Evolutionary conservation across 2,888 invertebrate genomes (phyloP), one percentile per base, ranked within the genome.

Genomic region (Ophraella communa): DNA sequence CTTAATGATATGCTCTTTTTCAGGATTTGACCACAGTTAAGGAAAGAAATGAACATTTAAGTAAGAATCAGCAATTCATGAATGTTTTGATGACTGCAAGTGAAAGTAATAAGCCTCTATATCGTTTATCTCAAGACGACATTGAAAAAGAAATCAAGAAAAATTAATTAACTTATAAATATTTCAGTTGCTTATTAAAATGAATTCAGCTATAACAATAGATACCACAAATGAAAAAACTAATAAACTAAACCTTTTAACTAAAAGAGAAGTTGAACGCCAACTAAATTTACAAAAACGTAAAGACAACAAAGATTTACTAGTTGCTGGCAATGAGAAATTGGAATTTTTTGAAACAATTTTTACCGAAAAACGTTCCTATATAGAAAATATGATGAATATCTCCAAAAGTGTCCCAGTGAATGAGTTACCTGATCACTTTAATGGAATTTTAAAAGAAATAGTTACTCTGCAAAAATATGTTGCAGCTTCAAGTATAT

Each of bases 401-500:
- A 70, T 77, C 51, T 80, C 83, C 1, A 71, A 76, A 14, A 82
- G 84, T 59, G 76, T 87, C 65, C 83, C 89, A 74, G 79, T 81
- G 61, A 79, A 84, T 60, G 76, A 86, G 44, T 80, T 89, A 53
- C 84, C 86, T 1, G 83, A 83, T 54, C 86, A 88, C 72, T 92
- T 93, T 74, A 88, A 89, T 66, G 86, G 85, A 52, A 87, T 91
- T n/a, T 89, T 88, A 62, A 85, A 88, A 72, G 89, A 92, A 76
- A 87, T 94, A 21, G 88, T 90, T 74, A 87, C 89, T 67, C 80
- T 94, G 65, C 93, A 93, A 77, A 91, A 91, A 77, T 90, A 91
- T 82, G 86, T 94, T 21, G 89, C 93, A 0, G 88, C 90, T 65
- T 93, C 93, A 11, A 90, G 91, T 44, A 87, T 92, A 77, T 94